Evolutionary conservation across 2,797 vertebrate species (phyloP).

Genomic region (Centropyge bicolor): DNA sequence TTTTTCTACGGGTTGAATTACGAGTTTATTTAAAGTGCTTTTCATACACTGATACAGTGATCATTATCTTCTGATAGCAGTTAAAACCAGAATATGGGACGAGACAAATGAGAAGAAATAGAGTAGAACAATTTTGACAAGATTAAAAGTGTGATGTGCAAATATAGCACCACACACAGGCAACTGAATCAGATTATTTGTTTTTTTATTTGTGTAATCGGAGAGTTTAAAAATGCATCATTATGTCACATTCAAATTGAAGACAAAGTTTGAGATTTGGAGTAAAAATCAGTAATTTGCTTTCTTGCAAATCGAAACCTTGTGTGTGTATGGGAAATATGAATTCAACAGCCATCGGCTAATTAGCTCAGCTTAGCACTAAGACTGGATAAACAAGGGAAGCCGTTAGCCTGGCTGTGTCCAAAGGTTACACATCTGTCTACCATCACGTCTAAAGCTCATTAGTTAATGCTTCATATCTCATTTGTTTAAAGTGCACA

Average conservation of each 20-base stretch:
- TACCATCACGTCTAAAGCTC: not conserved
- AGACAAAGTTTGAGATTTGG: not conserved
- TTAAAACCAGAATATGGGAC: not conserved
- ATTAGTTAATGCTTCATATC: not conserved
- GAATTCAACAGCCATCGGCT: not conserved
- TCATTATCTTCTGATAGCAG: not conserved
- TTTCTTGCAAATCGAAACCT: not conserved
- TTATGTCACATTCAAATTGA: not conserved
- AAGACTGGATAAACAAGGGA: not conserved
- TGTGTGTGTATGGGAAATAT: not conserved
- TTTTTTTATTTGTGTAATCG: not conserved
- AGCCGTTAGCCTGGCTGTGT: not conserved
- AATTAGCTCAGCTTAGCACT: conserved; percentile 3
- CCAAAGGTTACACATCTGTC: not conserved
- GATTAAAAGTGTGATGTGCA: too few relatives aligned
- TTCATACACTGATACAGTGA: conserved; percentile 3
- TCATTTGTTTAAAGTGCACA: not conserved
- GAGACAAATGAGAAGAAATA: not conserved
- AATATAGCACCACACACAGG: too few relatives aligned
- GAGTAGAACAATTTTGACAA: not conserved
- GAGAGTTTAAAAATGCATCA: not conserved
- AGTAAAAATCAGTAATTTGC: not conserved
- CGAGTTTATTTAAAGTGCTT: not conserved
- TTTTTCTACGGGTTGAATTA: conserved; percentile 15
- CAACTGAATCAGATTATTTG: not conserved